Evolutionary conservation across 2,797 vertebrate genomes (phyloP).

Genomic region (Bradypodion pumilum): DNA sequence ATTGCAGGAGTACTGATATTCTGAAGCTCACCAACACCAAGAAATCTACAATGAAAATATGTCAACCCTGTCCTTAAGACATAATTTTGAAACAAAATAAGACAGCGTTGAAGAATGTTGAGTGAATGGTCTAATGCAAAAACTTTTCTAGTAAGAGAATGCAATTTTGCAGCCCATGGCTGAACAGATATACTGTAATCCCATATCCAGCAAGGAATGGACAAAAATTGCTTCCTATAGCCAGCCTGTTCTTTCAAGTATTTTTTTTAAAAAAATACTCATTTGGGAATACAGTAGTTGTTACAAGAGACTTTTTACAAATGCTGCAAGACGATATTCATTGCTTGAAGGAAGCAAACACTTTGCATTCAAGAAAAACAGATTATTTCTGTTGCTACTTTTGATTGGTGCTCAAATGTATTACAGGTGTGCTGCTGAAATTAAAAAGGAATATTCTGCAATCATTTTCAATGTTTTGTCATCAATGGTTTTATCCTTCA

Average conservation of each 20-base stretch:
- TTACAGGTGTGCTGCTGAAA: background rate
- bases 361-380: background rate
- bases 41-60: background rate
- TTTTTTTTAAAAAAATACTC: background rate
- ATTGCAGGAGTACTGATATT: background rate
- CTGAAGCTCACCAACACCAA: background rate
- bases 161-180: background rate
- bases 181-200: too few relatives aligned
- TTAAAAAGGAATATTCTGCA: constrained; percentile 35
- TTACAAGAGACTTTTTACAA: background rate
- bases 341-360: constrained; percentile 11
- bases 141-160: background rate
- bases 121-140: background rate
- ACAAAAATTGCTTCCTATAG: background rate
- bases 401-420: background rate
- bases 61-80: background rate
- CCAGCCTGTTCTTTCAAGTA: constrained; percentile 7
- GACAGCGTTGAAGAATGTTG: too few relatives aligned
- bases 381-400: constrained; percentile 8
- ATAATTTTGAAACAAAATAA: background rate
- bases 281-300: background rate
- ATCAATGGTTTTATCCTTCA: constrained; percentile 29
- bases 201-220: background rate
- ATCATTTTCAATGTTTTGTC: constrained; percentile 29
- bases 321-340: background rate